Base-by-base conservation (phyloP, 2,113 vertebrate genomes). In the Morone saxatilis region DNA sequence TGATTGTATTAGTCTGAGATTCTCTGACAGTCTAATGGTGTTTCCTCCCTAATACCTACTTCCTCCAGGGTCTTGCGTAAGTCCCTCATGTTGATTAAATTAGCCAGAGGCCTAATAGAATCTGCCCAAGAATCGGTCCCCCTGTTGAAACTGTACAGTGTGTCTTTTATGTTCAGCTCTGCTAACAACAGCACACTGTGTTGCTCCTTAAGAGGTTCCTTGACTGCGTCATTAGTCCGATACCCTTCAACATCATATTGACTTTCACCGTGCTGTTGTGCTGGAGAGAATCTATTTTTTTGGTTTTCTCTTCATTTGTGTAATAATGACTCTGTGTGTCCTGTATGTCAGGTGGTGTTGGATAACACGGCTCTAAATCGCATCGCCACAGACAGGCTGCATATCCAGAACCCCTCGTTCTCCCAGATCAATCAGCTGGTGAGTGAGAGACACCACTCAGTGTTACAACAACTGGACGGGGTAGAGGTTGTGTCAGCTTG, bases 361-460 rank as follows among this genome's bases (percentile, higher is more conserved):
- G 98, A 99, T 91, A 99, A 99, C 94, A 99, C 98, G 0, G 97
- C 98, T 51, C 90, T 99, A 72, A 99, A 99, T 90, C 96, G 97
- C 83, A 99, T 99, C 0, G 97, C 98, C 1, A 99, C 98, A 1
- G 98, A 99, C 95, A 93, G 98, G 77, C 95, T 99, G 79, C 98
- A 99, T 81, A 99, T 99, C 91, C 98, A 97, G 95, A 99, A 99
- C 88, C 98, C 98, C 0, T 98, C 98, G 0, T 99, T 99, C 93
- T 99, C 98, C 3, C 98, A 99, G 95, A 98, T 99, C 93, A 99
- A 99, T 92, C 98, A 99, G 94, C 95, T 99, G 97, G 98, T 99
- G 92, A 97, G 96, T 91, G 50, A 68, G 25, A 59, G 25, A 73
- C 3, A 2, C 70, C 54, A 9, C 45, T 36, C 61, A 19, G 0